These are phyloP conservation scores for Gerris buenoi DNA, from an alignment of 1,140 invertebrate genomes.

Conservation along the genomic window DNA sequence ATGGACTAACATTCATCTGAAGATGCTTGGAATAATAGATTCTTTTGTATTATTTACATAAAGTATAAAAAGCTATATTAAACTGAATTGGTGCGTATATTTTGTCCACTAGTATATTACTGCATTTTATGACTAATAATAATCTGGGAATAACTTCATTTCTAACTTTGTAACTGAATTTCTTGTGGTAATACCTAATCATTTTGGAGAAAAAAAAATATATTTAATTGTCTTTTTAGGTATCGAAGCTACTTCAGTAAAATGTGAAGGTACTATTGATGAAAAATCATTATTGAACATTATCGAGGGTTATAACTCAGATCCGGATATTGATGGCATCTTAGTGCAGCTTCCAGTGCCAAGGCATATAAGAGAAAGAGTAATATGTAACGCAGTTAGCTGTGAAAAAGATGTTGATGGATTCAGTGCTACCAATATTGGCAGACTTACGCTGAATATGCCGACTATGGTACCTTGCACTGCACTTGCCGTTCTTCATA, in stretches of 20 bases:
- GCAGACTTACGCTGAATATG: slow-evolving; percentile 53
- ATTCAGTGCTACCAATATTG: slow-evolving; percentile 66
- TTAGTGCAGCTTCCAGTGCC: slow-evolving; percentile 65
- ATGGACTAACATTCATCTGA: no score
- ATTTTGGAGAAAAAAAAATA: no score
- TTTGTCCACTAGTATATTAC: no score
- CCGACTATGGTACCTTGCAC: slow-evolving; percentile 71
- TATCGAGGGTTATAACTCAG: slow-evolving; percentile 35
- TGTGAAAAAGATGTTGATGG: slow-evolving; percentile 84
- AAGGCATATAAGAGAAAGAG: slow-evolving; percentile 51
- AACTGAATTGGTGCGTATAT: no score
- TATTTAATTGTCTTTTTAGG: no score
- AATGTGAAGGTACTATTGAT: background rate
- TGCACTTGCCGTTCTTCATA: slow-evolving; percentile 60
- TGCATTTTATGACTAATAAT: no score
- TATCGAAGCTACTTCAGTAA: background rate
- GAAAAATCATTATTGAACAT: background rate
- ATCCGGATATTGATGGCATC: slow-evolving; percentile 60
- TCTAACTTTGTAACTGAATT: no score
- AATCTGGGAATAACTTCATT: no score
- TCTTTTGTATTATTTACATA: no score
- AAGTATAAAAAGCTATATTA: no score
- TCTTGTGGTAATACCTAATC: no score
- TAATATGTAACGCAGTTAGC: slow-evolving; percentile 60
- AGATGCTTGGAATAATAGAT: no score